Evolutionary conservation across 2,113 vertebrate genomes (phyloP).

Genomic region (Oreotrochilus melanogaster): DNA sequence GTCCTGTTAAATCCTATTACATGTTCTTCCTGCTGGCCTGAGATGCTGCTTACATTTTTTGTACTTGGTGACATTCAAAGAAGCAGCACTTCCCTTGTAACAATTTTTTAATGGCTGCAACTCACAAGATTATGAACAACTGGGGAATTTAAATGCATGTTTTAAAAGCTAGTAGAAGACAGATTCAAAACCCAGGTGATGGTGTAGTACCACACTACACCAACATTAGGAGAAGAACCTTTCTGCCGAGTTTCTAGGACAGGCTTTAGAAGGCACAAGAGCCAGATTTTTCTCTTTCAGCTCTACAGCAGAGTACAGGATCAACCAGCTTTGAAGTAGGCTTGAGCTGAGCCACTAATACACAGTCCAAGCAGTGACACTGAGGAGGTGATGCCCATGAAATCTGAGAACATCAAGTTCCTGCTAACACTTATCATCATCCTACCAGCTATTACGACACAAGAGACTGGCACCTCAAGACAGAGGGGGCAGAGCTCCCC

Average conservation of each 20-base stretch:
- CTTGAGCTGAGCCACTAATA: not conserved
- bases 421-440: not conserved
- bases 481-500: not conserved
- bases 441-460: not conserved
- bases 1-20: not conserved
- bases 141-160: not conserved
- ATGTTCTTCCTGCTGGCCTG: rapidly evolving
- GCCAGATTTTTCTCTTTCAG: not conserved
- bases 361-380: not conserved
- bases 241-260: not conserved
- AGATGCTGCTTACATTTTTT: not conserved
- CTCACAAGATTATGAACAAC: not conserved
- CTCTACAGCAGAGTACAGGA: not conserved
- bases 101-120: not conserved
- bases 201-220: not conserved
- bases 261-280: not conserved
- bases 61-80: not conserved
- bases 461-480: not conserved
- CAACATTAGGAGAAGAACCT: not conserved
- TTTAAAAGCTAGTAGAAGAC: not conserved
- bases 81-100: not conserved
- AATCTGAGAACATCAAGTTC: not conserved
- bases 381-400: rapidly evolving
- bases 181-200: not conserved
- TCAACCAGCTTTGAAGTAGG: not conserved